phyloP scores from a whole-genome alignment of 2,888 invertebrate genomes.

The Parapristionchus giblindavisi region DNA sequence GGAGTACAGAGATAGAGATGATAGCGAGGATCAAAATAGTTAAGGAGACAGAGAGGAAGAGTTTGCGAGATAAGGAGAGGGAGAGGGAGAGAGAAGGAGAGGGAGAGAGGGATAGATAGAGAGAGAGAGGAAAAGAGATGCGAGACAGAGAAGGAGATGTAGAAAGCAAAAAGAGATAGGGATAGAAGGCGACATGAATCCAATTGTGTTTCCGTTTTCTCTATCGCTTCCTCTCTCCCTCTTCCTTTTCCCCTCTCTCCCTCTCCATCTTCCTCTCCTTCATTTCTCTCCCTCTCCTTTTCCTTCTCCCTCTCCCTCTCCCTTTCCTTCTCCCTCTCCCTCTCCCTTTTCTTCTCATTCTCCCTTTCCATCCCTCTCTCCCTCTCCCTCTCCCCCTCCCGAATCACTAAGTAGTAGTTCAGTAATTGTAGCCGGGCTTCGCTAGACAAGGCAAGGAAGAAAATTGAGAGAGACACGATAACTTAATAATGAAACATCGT shows the following conservation, averaged over 20 bases:
- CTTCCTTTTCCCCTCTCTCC: neutral
- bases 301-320: neutral
- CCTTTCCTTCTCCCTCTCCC: neutral
- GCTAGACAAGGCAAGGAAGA: neutral
- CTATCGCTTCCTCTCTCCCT: neutral
- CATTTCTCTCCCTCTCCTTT: neutral
- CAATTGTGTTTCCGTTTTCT: too few relatives aligned
- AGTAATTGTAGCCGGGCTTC: neutral
- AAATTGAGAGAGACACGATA: neutral
- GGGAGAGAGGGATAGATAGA: neutral
- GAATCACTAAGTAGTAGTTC: neutral
- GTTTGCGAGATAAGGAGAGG: neutral
- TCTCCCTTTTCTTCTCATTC: neutral
- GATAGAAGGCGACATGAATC: too few relatives aligned
- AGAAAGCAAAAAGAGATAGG: too few relatives aligned
- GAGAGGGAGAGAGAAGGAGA: neutral
- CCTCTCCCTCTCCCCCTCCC: neutral
- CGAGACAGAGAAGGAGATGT: neutral
- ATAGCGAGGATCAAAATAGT: neutral
- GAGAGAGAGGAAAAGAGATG: too few relatives aligned
- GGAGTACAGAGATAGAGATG: neutral
- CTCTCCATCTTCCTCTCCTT: constrained; percentile 2
- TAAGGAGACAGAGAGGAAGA: neutral
- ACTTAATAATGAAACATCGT: too few relatives aligned
- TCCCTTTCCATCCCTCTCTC: neutral